phyloP scores from a whole-genome alignment of 2,113 vertebrate species.

The Bathybates hornii region DNA sequence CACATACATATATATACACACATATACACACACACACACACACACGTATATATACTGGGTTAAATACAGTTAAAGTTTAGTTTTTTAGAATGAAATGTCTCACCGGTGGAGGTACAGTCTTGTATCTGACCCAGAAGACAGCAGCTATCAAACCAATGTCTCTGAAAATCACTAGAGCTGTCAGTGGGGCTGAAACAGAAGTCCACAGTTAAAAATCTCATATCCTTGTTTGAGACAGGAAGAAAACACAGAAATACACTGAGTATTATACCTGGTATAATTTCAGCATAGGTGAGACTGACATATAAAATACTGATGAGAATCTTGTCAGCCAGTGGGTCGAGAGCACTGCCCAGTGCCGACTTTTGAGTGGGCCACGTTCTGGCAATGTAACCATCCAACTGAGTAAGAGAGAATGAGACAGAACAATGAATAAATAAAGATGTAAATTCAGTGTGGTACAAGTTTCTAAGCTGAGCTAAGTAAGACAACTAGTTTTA shows the following conservation, averaged over 20 bases:
- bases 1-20: no score
- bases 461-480: background rate
- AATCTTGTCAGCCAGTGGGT: slow-evolving; percentile 97
- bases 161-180: slow-evolving; percentile 86
- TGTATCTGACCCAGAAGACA: slow-evolving; percentile 94
- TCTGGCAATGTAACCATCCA: slow-evolving; percentile 96
- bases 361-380: slow-evolving; percentile 97
- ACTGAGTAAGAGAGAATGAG: slow-evolving; percentile 59
- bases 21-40: no score
- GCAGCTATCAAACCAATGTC: slow-evolving; percentile 89
- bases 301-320: slow-evolving; percentile 94
- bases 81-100: slow-evolving; percentile 39
- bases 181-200: slow-evolving; percentile 80
- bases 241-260: background rate
- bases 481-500: background rate
- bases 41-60: no score
- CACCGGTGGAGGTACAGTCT: slow-evolving; percentile 94
- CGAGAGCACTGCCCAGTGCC: slow-evolving; percentile 92
- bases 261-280: slow-evolving; percentile 87
- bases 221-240: background rate
- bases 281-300: slow-evolving; percentile 88
- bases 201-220: background rate
- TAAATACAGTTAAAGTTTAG: background rate
- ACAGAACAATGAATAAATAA: background rate
- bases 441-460: accelerated